These are phyloP conservation scores for Cromileptes altivelis DNA, from an alignment of 2,113 vertebrate genomes.

Conservation along the genomic window DNA sequence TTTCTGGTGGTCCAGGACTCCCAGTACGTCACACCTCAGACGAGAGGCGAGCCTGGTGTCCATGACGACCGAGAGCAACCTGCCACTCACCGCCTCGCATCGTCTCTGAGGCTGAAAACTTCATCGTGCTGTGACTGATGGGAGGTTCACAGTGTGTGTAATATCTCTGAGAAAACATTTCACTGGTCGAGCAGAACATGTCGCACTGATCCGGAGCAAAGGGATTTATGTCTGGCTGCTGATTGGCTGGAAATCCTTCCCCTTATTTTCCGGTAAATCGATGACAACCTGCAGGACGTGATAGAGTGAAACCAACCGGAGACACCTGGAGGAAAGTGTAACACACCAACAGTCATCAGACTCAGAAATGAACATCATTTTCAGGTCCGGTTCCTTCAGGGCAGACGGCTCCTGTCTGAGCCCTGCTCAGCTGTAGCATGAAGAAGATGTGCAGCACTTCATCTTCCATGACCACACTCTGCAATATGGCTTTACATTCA, in stretches of 20 bases:
- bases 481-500: background rate
- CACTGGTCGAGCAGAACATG: slow-evolving; percentile 54
- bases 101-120: slow-evolving; percentile 34
- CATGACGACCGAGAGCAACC: slow-evolving; percentile 8
- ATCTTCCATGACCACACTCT: background rate
- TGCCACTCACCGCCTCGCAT: slow-evolving; percentile 6
- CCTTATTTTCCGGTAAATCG: slow-evolving; percentile 48
- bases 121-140: slow-evolving; percentile 59
- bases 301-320: slow-evolving; percentile 23
- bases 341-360: background rate
- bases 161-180: slow-evolving; percentile 46
- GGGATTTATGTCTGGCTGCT: slow-evolving; percentile 42
- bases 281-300: slow-evolving; percentile 35
- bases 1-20: background rate
- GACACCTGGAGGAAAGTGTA: slow-evolving; percentile 13
- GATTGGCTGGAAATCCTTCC: slow-evolving; percentile 36
- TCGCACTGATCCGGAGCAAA: slow-evolving; percentile 38
- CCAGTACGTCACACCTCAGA: slow-evolving; percentile 2
- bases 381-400: slow-evolving; percentile 10
- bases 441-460: background rate
- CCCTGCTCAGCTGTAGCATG: background rate
- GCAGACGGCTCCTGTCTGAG: slow-evolving; percentile 4
- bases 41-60: background rate
- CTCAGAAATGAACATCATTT: slow-evolving; percentile 28
- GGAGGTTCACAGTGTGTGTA: slow-evolving; percentile 54